These are phyloP conservation scores for Galleria mellonella DNA, from an alignment of 1,140 invertebrate genomes.

Conservation along the genomic window DNA sequence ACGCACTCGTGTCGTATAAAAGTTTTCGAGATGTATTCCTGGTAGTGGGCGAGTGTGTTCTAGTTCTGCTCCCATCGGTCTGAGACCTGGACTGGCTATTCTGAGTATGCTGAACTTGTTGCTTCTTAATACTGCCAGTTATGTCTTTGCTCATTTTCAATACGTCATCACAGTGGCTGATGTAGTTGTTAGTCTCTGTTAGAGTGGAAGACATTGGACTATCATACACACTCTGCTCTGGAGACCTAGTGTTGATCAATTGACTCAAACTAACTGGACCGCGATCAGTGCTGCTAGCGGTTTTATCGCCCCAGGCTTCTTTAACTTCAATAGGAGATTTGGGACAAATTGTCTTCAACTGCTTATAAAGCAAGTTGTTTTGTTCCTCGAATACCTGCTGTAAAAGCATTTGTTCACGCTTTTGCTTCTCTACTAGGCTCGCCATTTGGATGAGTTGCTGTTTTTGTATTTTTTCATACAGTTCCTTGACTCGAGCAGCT, in stretches of 20 bases:
- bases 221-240: slow-evolving; percentile 14
- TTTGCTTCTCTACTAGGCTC: slow-evolving; percentile 75
- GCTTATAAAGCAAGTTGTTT: slow-evolving; percentile 73
- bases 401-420: slow-evolving; percentile 74
- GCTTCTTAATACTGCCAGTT: slow-evolving; percentile 43
- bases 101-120: slow-evolving; percentile 12
- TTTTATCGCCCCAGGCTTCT: slow-evolving; percentile 49
- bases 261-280: slow-evolving; percentile 62
- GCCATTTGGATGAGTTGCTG: slow-evolving; percentile 77
- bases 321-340: slow-evolving; percentile 50
- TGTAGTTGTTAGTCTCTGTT: slow-evolving; percentile 51
- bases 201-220: slow-evolving; percentile 42
- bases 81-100: slow-evolving; percentile 14
- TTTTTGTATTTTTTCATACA: slow-evolving; percentile 75
- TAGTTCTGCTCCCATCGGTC: slow-evolving; percentile 23
- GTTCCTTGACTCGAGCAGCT: slow-evolving; percentile 42
- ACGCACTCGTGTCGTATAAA: slow-evolving; percentile 48
- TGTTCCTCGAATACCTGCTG: slow-evolving; percentile 78
- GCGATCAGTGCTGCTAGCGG: slow-evolving; percentile 17
- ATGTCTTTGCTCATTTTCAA: slow-evolving; percentile 56
- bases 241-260: slow-evolving; percentile 44
- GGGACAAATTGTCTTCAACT: slow-evolving; percentile 73
- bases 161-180: slow-evolving; percentile 49
- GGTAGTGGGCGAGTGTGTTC: slow-evolving; percentile 33
- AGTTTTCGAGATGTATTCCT: slow-evolving; percentile 40